Evolutionary conservation across 2,113 vertebrate genomes (phyloP).

Genomic region (Geococcyx californianus): DNA sequence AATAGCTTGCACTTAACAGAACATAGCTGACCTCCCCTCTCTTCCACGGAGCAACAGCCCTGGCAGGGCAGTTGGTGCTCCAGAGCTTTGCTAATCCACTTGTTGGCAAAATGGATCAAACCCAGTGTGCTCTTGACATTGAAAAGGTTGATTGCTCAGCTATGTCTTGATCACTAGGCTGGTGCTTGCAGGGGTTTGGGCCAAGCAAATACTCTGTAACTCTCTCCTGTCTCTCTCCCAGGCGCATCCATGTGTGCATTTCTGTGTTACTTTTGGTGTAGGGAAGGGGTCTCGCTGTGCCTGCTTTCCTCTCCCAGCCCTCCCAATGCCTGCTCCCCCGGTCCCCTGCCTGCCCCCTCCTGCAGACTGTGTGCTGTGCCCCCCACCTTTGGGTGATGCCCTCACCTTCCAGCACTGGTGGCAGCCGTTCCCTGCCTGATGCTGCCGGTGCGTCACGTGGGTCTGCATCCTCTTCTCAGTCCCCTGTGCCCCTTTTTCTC

Average conservation of each 20-base stretch:
- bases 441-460: not conserved
- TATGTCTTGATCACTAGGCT: not conserved
- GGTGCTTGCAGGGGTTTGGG: not conserved
- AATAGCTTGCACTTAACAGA: not conserved
- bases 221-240: not conserved
- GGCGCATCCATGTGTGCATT: fast-evolving
- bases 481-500: not conserved
- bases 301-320: not conserved
- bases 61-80: not conserved
- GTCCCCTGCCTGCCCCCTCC: not conserved
- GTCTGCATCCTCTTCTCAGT: not conserved
- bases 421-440: not conserved
- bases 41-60: not conserved
- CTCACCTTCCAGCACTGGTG: fast-evolving
- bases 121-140: not conserved
- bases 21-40: not conserved
- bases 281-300: fast-evolving
- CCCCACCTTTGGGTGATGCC: not conserved
- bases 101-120: not conserved
- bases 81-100: not conserved
- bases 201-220: not conserved
- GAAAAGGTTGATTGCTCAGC: not conserved
- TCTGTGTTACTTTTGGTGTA: not conserved
- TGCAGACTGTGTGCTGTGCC: fast-evolving
- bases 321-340: not conserved